phyloP scores from a whole-genome alignment of 2,113 vertebrate genomes.

The Rhinoptilus africanus region DNA sequence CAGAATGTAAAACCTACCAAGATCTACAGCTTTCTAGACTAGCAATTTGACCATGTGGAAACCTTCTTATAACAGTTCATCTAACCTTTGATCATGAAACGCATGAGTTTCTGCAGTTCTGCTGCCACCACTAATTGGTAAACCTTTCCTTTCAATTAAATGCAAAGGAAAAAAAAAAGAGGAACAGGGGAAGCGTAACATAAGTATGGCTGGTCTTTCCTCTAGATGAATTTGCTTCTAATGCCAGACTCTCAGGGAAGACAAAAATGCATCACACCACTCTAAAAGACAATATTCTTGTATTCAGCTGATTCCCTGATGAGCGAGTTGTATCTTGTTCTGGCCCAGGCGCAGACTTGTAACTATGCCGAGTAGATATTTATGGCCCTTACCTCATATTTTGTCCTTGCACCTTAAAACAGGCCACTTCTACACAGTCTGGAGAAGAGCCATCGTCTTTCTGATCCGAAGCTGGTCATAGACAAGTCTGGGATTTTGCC shows the following conservation, averaged over 20 bases:
- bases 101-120: neutral
- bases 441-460: neutral
- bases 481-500: neutral
- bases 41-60: fast-evolving
- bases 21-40: neutral
- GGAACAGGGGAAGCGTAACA: neutral
- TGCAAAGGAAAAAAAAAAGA: neutral
- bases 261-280: neutral
- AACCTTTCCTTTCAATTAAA: neutral
- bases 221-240: neutral
- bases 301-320: neutral
- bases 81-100: neutral
- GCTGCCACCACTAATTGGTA: neutral
- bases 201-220: neutral
- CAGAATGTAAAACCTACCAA: neutral
- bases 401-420: neutral
- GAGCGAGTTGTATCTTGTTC: neutral
- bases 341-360: neutral
- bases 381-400: neutral
- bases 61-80: neutral
- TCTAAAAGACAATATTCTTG: neutral
- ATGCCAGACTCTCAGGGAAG: neutral
- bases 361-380: neutral
- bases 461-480: neutral
- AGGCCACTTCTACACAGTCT: neutral